Evolutionary conservation across 2,888 invertebrate species (phyloP).

Genomic region (Eupithecia pulchellata): DNA sequence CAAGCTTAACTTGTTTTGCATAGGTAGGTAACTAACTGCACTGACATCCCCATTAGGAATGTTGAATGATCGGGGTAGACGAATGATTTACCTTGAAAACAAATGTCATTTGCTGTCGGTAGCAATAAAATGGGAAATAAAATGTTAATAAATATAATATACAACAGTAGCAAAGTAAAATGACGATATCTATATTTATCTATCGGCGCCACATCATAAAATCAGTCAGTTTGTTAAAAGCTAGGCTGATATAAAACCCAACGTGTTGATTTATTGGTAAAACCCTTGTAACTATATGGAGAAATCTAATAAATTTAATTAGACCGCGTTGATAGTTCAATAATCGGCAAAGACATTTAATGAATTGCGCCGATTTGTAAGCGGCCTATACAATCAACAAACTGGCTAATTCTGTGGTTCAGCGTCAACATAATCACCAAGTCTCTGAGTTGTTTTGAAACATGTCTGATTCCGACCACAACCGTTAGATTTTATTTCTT

Average conservation of each 20-base stretch:
- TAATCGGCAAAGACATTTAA: background rate
- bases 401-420: background rate
- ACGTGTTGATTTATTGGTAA: background rate
- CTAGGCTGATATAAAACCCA: background rate
- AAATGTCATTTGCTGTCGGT: conserved; percentile 83
- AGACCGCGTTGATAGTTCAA: background rate
- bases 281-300: too few species aligned
- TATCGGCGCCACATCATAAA: background rate
- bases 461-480: background rate
- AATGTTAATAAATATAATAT: conserved; percentile 57
- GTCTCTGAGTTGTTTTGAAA: background rate
- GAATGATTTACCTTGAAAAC: conserved; percentile 79
- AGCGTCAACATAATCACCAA: background rate
- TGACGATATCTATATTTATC: background rate
- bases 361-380: background rate
- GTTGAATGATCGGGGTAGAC: conserved; percentile 54
- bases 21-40: conserved; percentile 23
- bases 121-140: conserved; percentile 74
- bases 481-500: background rate
- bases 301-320: background rate
- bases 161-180: background rate
- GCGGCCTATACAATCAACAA: background rate
- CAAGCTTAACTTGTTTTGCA: conserved; percentile 23
- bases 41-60: conserved; percentile 40
- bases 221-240: background rate